Evolutionary conservation across 2,113 vertebrate species (phyloP).

Genomic region (Campylorhamphus procurvoides): DNA sequence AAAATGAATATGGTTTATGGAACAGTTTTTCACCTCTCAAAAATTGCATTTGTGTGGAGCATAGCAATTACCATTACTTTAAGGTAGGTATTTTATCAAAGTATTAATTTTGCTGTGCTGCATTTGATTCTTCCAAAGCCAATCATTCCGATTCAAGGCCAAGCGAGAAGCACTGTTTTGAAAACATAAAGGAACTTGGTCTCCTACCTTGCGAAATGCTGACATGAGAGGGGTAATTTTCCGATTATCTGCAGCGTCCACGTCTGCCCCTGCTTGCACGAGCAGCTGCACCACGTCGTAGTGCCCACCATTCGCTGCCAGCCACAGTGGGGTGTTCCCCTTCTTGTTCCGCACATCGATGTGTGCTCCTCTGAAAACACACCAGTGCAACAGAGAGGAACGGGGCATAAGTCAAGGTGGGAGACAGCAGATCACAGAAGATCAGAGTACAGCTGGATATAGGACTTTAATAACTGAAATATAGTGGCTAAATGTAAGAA

Average conservation of each 20-base stretch:
- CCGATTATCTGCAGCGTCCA: constrained; percentile 96
- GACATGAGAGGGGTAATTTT: constrained; percentile 99
- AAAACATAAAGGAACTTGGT: not conserved
- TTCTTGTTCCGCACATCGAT: constrained; percentile 99
- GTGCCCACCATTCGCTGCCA: constrained; percentile 97
- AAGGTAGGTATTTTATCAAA: not conserved
- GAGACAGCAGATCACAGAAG: not conserved
- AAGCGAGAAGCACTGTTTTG: not conserved
- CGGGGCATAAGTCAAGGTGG: not conserved
- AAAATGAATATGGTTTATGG: not conserved
- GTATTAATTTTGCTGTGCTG: not conserved
- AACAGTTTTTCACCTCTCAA: not conserved
- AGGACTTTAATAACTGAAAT: not conserved
- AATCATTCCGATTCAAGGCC: not conserved
- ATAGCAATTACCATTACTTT: not conserved
- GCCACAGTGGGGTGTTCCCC: constrained; percentile 97
- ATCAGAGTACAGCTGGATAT: not conserved
- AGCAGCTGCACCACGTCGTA: constrained; percentile 97
- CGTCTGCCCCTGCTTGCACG: constrained; percentile 93
- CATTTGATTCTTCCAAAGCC: not conserved
- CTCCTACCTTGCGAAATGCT: constrained; percentile 94
- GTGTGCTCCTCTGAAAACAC: constrained; percentile 85
- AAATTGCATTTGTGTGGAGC: not conserved
- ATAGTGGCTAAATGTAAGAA: not conserved
- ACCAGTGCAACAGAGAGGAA: not conserved